Percentiles rank a stretch among this genome's conserved stretches.
These are phyloP conservation scores for Pterophyllum scalare DNA, from an alignment of 2,113 vertebrate species.

Conservation along the genomic window DNA sequence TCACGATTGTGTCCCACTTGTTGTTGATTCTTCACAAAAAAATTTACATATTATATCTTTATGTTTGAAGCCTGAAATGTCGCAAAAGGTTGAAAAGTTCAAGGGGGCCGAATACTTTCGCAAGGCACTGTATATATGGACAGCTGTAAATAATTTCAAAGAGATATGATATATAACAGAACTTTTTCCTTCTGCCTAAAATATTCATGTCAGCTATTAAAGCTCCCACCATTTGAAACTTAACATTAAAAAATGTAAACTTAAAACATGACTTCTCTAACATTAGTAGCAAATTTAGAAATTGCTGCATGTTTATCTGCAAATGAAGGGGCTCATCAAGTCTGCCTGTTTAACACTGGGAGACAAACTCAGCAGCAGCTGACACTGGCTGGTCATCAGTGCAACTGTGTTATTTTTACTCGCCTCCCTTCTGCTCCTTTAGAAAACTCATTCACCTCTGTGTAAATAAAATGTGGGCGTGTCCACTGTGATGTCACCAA, in stretches of 20 bases:
- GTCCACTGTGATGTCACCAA: neutral
- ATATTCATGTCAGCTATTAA: neutral
- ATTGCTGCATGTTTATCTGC: neutral
- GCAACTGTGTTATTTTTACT: neutral
- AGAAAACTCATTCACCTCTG: neutral
- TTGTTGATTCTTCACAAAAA: too few species aligned
- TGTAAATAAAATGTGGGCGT: neutral
- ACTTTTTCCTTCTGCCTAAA: neutral
- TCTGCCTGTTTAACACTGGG: neutral
- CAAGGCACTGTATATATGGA: neutral
- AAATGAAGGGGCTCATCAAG: neutral
- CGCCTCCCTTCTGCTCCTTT: too few species aligned
- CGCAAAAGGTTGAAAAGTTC: too few species aligned
- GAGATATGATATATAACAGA: neutral
- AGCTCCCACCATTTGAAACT: neutral
- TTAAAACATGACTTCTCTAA: too few species aligned
- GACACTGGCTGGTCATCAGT: too few species aligned
- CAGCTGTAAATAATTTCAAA: neutral
- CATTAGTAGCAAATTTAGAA: neutral
- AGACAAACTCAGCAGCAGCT: neutral
- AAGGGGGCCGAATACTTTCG: too few species aligned
- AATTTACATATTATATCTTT: too few species aligned
- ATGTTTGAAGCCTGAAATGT: too few species aligned
- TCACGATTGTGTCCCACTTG: too few species aligned
- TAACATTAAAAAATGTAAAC: neutral